phyloP scores from a whole-genome alignment of 2,888 invertebrate species.

The Leptogaster cylindrica region DNA sequence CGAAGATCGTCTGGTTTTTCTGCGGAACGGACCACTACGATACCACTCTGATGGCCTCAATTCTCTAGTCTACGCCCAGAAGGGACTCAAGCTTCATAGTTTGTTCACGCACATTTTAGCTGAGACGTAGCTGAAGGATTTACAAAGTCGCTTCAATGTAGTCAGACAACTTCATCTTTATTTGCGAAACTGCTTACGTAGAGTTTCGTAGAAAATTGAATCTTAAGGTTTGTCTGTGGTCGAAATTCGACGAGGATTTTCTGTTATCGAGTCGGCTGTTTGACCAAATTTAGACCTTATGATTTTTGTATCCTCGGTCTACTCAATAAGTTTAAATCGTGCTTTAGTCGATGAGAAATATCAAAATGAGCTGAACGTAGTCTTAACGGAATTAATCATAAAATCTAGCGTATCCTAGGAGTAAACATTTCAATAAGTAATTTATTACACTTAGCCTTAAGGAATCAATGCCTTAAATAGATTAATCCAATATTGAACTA shows the following conservation, averaged over 20 bases:
- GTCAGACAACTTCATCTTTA: slow-evolving; percentile 1
- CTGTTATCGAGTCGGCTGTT: too few relatives aligned
- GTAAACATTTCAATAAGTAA: slow-evolving; percentile 20
- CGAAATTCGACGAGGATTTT: too few relatives aligned
- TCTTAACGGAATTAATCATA: background rate
- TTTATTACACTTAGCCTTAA: background rate
- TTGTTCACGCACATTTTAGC: slow-evolving; percentile 71
- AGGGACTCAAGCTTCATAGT: slow-evolving; percentile 65
- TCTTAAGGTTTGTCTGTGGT: too few relatives aligned
- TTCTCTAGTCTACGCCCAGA: slow-evolving; percentile 66
- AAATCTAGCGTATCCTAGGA: slow-evolving; percentile 18
- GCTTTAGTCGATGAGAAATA: background rate
- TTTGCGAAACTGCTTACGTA: background rate
- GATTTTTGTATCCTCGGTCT: background rate
- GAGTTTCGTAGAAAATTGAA: background rate
- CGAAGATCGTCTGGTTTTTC: slow-evolving; percentile 63
- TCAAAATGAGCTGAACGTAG: slow-evolving; percentile 3
- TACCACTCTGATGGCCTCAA: slow-evolving; percentile 70
- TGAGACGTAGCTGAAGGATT: slow-evolving; percentile 62
- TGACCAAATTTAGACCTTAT: slow-evolving; percentile 14
- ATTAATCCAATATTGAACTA: slow-evolving; percentile 24
- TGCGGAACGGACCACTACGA: slow-evolving; percentile 63
- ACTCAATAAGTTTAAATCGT: slow-evolving; percentile 5
- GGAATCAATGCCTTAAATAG: slow-evolving; percentile 34
- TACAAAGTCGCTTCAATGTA: too few relatives aligned